Conservation (phyloP, 2,888 invertebrate species). For the Desoria tigrina region DNA sequence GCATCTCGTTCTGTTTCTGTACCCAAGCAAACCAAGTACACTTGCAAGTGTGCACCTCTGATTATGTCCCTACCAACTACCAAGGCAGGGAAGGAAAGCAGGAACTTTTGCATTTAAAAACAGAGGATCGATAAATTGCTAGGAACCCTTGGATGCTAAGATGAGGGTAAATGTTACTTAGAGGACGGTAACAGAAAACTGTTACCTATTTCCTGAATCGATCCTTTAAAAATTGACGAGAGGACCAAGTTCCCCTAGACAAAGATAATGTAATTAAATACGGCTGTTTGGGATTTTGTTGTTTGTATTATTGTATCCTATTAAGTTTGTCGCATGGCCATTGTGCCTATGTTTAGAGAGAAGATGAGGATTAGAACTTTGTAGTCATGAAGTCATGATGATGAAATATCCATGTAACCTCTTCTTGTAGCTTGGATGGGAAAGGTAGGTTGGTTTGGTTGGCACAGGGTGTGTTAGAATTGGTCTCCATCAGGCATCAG, state of each 20-base stretch:
- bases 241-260: not conserved
- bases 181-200: too few relatives aligned
- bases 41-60: too few relatives aligned
- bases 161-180: too few relatives aligned
- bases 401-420: not conserved
- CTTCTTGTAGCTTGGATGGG: not conserved
- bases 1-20: too few relatives aligned
- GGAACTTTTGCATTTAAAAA: too few relatives aligned
- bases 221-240: not conserved
- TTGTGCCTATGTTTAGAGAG: not conserved
- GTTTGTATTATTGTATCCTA: constrained; percentile 12
- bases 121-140: too few relatives aligned
- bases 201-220: too few relatives aligned
- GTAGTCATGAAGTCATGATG: not conserved
- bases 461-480: too few relatives aligned
- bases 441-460: not conserved
- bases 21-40: too few relatives aligned
- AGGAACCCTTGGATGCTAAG: too few relatives aligned
- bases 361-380: not conserved
- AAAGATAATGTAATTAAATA: not conserved
- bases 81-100: too few relatives aligned
- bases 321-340: constrained; percentile 21
- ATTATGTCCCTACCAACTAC: too few relatives aligned
- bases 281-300: not conserved
- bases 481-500: not conserved